Evolutionary conservation across 2,888 invertebrate species (phyloP), one percentile per base, ranked within the genome.

Genomic region (Aromia moschata): DNA sequence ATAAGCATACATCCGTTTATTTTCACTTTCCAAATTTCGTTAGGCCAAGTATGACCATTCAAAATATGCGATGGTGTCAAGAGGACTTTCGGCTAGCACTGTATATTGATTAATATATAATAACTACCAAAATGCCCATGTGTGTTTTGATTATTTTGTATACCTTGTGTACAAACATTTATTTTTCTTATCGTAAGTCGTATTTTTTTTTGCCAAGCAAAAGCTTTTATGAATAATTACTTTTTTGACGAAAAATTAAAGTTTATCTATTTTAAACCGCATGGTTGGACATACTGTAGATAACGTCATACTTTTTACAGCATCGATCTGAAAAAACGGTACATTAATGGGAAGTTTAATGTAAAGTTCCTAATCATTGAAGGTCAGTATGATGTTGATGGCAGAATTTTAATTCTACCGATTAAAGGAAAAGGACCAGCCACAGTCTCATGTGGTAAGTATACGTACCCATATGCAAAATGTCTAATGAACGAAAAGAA

Each of bases 381-480:
- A 7, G 70, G 72, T 3, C 55, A 72, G 5, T 79, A 79, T 52
- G 71, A 73, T 14, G 71, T 78, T 2, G 70, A 73, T 25, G 79
- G 79, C 25, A 70, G 71, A 56, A 71, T 79, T 38, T 55, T 79
- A 46, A 67, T 79, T 14, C 58, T 79, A 20, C 77, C 78, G 1
- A 73, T 79, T 56, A 60, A 57, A 55, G 79, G 79, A 59, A 63
- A 70, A 2, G 79, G 79, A 17, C 70, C 69, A 2, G 63, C 70
- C 1, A 75, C 76, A 45, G 69, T 79, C n/a, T 74, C 73, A 0
- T 68, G 70, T 16, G 67, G 79, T 79, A 71, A 60, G 62, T 46
- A 7, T 25, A 31, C 9, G n/a, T 4, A 15, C 5, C 4, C 17
- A 16, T 14, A 25, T 25, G 25, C 9, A 4, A 25, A 25, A 5